Evolutionary conservation across 2,888 invertebrate species (phyloP).

Genomic region (Notodonta dromedarius): DNA sequence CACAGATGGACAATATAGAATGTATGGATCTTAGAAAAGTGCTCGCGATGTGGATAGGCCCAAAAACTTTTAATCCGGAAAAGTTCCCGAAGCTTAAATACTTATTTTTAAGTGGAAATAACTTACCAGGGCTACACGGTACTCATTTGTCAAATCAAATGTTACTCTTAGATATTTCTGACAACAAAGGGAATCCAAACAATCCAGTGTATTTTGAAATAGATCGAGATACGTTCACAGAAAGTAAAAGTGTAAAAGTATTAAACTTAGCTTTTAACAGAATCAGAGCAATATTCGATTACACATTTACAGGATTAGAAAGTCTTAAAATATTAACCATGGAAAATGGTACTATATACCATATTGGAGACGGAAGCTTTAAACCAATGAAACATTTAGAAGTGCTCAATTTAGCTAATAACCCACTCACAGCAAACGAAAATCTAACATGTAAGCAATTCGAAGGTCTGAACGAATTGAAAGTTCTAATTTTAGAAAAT

Average conservation of each 20-base stretch:
- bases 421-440: constrained; percentile 72
- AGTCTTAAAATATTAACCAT: constrained; percentile 77
- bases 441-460: constrained; percentile 72
- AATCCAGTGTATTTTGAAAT: constrained; percentile 80
- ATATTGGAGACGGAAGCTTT: constrained; percentile 78
- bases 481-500: constrained; percentile 75
- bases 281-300: constrained; percentile 76
- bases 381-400: constrained; percentile 67
- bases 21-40: constrained; percentile 83
- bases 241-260: constrained; percentile 72
- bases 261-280: constrained; percentile 83
- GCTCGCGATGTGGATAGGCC: constrained; percentile 71
- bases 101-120: constrained; percentile 80
- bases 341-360: constrained; percentile 80
- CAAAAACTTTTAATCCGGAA: constrained; percentile 71
- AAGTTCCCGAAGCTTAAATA: constrained; percentile 80
- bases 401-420: constrained; percentile 82
- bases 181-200: constrained; percentile 71
- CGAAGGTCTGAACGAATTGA: constrained; percentile 75
- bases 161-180: constrained; percentile 77
- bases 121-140: constrained; percentile 78
- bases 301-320: constrained; percentile 78
- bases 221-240: constrained; percentile 73
- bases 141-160: constrained; percentile 77
- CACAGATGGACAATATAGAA: constrained; percentile 81